Evolutionary conservation across 1,140 invertebrate species (phyloP).

Genomic region (Agrilus planipennis): DNA sequence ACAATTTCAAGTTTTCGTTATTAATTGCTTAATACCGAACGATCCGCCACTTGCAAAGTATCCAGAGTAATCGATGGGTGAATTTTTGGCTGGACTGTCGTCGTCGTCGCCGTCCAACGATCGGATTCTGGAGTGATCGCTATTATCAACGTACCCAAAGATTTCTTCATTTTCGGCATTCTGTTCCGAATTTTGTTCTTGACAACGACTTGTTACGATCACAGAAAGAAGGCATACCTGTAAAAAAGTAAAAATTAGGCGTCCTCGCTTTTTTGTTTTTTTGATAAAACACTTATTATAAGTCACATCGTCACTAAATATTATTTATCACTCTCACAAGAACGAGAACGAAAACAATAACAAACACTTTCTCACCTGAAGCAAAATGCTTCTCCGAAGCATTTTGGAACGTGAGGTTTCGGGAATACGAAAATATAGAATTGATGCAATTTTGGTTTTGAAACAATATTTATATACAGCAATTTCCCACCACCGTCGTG

Average conservation of each 20-base stretch:
- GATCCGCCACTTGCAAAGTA: conserved; percentile 4
- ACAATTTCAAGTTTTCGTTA: conserved; percentile 1
- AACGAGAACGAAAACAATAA: background rate
- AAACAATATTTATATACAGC: conserved; percentile 6
- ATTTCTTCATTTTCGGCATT: too few relatives aligned
- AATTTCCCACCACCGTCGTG: background rate
- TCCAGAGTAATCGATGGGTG: conserved; percentile 9
- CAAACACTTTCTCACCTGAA: conserved; percentile 6
- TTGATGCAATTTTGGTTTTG: conserved; percentile 5
- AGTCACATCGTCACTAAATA: background rate
- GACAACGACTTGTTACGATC: background rate
- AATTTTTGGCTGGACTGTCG: background rate
- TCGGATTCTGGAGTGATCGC: too few relatives aligned
- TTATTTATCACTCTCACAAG: background rate
- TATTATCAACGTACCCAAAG: too few relatives aligned
- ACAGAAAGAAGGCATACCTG: background rate
- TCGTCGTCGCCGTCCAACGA: conserved; percentile 4
- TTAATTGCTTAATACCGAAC: background rate
- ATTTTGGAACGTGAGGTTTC: conserved; percentile 1
- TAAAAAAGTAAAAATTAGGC: background rate
- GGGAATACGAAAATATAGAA: background rate
- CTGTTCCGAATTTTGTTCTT: conserved; percentile 8
- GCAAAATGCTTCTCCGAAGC: conserved; percentile 6
- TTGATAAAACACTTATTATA: conserved; percentile 3
- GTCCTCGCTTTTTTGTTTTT: too few relatives aligned